A percentile compares a stretch with the other conserved stretches of the same genome.
These are phyloP conservation scores for Ambastaia sidthimunki DNA, from an alignment of 2,797 vertebrate genomes.

Conservation along the genomic window DNA sequence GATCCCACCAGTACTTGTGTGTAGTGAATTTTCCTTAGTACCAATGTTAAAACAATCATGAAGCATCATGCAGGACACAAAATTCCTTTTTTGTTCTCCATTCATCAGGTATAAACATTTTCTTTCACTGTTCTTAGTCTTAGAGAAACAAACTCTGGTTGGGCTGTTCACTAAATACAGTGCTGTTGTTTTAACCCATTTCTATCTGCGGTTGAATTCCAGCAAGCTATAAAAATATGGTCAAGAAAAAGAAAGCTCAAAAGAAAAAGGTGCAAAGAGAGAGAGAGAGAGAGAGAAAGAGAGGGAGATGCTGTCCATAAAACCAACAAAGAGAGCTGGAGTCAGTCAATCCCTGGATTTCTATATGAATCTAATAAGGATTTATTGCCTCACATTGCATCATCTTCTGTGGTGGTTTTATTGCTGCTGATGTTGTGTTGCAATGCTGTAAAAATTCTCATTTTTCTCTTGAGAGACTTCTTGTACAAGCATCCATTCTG, in stretches of 20 bases:
- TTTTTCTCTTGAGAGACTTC: neutral
- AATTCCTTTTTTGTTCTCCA: neutral
- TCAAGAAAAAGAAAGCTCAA: neutral
- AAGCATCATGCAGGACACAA: neutral
- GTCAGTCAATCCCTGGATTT: slow-evolving; percentile 43
- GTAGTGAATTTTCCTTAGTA: neutral
- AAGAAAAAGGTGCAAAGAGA: slow-evolving; percentile 50
- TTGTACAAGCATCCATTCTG: neutral
- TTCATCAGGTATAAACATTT: neutral
- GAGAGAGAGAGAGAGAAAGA: slow-evolving; percentile 21
- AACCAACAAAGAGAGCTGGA: slow-evolving; percentile 24
- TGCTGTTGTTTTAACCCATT: neutral
- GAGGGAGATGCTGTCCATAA: slow-evolving; percentile 1
- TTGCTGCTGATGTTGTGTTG: slow-evolving; percentile 33
- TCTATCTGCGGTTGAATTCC: neutral
- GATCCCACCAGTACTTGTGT: neutral
- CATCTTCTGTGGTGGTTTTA: slow-evolving; percentile 32
- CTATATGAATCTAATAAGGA: slow-evolving; percentile 18
- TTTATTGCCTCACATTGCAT: slow-evolving; percentile 52
- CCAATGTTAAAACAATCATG: slow-evolving; percentile 12
- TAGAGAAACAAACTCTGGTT: neutral
- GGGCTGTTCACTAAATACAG: neutral
- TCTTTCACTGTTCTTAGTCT: neutral
- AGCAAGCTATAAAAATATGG: slow-evolving; percentile 12
- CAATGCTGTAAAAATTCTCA: slow-evolving; percentile 16